Evolutionary conservation across 2,797 vertebrate species (phyloP), one percentile per base, ranked within the genome.

Genomic region (Parambassis ranga): DNA sequence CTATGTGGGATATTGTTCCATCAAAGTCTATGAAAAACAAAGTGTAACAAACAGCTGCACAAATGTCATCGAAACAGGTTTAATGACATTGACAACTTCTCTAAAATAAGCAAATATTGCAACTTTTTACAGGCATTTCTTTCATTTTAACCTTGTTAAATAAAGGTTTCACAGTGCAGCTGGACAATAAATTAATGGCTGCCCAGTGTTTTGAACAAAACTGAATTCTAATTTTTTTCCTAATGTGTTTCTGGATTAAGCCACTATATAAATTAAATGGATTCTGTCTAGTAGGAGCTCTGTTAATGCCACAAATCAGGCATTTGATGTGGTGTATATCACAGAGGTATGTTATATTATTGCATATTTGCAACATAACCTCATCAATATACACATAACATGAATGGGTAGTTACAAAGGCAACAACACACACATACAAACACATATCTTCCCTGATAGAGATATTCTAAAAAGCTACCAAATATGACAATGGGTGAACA

Each of bases 401-500:
- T 57, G 79, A 71, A 86, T 72, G 68, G 57, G 71, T 82, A 82
- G 61, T 81, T 81, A 85, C 91, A 92, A 90, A 92, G 79, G 66
- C 66, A 83, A 85, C 71, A 69, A 77, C 76, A 66, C 65, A 81
- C 49, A 86, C 62, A 71, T 33, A 83, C 62, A 69, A 43, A 81
- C 50, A 56, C 60, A 69, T 53, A 63, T 69, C 38, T 73, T 89
- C 87, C 84, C 87, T 87, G 83, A 88, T 82, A 85, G 78, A 79
- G 67, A 86, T 71, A 72, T 53, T 89, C 88, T 91, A 92, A 88
- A 90, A 89, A 84, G 66, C 90, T 92, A 91, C 76, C 82, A 88
- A 89, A 70, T 75, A 55, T 79, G 80, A 83, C 75, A 69, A 72
- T 77, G 73, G 74, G 81, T 83, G 75, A 86, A 81, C 79, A 84